These are phyloP conservation scores for Dasysyrphus albostriatus DNA, from an alignment of 2,888 invertebrate species.

Conservation along the genomic window DNA sequence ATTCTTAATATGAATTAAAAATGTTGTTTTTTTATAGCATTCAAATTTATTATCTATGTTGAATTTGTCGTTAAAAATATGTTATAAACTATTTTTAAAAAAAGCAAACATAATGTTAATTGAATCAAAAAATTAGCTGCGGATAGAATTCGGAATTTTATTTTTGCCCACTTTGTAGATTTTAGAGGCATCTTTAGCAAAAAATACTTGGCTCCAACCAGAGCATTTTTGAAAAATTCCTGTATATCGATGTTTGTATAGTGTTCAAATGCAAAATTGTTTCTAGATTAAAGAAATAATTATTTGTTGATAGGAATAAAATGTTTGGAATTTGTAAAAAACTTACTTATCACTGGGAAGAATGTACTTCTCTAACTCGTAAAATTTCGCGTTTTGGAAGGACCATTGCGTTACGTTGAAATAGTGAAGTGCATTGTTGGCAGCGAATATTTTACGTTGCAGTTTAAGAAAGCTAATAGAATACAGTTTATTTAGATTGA, in stretches of 20 bases:
- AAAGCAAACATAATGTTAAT: slow-evolving; percentile 18
- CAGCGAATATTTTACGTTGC: slow-evolving; percentile 91
- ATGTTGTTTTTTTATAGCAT: background rate
- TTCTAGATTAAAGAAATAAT: slow-evolving; percentile 64
- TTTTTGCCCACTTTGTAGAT: slow-evolving; percentile 44
- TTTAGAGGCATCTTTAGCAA: slow-evolving; percentile 80
- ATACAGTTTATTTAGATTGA: background rate
- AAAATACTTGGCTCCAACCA: slow-evolving; percentile 81
- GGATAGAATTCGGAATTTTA: slow-evolving; percentile 52
- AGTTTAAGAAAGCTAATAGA: slow-evolving; percentile 88
- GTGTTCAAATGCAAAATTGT: slow-evolving; percentile 78
- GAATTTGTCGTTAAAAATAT: background rate
- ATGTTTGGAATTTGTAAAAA: background rate
- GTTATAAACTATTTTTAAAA: slow-evolving; percentile 17
- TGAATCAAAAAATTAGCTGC: slow-evolving; percentile 20
- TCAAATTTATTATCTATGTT: background rate
- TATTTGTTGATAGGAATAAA: background rate
- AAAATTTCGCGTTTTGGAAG: slow-evolving; percentile 87
- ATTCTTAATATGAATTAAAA: too few species aligned
- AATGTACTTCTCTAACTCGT: slow-evolving; percentile 70
- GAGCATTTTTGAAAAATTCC: slow-evolving; percentile 79
- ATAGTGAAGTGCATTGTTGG: slow-evolving; percentile 89
- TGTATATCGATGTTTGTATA: slow-evolving; percentile 78
- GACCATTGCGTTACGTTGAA: slow-evolving; percentile 92
- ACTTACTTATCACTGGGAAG: slow-evolving; percentile 51